These are phyloP conservation scores for Anguilla japonica DNA, from an alignment of 2,113 vertebrate genomes.

Conservation along the genomic window DNA sequence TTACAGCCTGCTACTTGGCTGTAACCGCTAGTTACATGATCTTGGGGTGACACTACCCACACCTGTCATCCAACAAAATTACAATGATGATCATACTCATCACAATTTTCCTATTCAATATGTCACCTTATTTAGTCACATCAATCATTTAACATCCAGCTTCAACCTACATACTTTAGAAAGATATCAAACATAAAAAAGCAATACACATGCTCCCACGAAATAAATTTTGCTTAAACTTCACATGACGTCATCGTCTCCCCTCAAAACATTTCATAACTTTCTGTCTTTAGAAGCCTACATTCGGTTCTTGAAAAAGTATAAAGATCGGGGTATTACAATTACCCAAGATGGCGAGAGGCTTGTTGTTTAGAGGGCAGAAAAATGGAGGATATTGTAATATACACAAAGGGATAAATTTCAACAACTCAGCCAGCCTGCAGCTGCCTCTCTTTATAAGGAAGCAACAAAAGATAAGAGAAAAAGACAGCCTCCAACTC, in stretches of 20 bases:
- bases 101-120: neutral
- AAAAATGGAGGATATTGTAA: conserved; percentile 92
- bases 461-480: conserved; percentile 72
- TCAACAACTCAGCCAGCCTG: conserved; percentile 73
- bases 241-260: conserved; percentile 74
- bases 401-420: conserved; percentile 89
- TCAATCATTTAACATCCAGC: too few relatives aligned
- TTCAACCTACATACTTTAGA: neutral
- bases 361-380: conserved; percentile 84
- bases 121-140: neutral
- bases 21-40: conserved; percentile 2
- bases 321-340: conserved; percentile 61
- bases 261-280: conserved; percentile 65
- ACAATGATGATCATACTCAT: conserved; percentile 1
- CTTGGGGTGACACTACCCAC: conserved; percentile 10
- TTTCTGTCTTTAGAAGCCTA: conserved; percentile 55
- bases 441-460: conserved; percentile 73
- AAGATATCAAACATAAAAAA: conserved; percentile 8
- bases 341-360: conserved; percentile 87
- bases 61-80: conserved; percentile 33
- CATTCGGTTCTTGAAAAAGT: conserved; percentile 50
- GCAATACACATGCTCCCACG: conserved; percentile 27
- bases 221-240: conserved; percentile 66
- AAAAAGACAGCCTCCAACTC: conserved; percentile 26
- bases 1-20: neutral